Percentiles rank a stretch among this genome's conserved stretches.
Evolutionary conservation across 2,113 vertebrate genomes (phyloP).

Genomic region (Pelvicachromis taeniatus): DNA sequence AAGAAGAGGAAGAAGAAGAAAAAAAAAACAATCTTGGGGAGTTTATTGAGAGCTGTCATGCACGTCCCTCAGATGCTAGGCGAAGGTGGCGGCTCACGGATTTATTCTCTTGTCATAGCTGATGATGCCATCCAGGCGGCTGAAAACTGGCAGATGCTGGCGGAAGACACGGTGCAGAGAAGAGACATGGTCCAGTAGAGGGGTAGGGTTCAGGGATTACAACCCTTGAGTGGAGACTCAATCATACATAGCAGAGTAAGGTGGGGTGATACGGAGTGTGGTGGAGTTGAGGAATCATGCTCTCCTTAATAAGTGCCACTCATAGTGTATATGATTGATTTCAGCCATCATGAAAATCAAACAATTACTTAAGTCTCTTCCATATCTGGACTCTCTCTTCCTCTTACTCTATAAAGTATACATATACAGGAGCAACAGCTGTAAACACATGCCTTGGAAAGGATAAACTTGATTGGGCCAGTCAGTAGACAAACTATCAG

Average conservation of each 20-base stretch:
- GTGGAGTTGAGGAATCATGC: neutral
- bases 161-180: slow-evolving; percentile 12
- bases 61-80: slow-evolving; percentile 39
- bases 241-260: slow-evolving; percentile 48
- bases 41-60: slow-evolving; percentile 72
- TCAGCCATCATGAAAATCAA: slow-evolving; percentile 14
- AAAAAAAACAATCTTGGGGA: slow-evolving; percentile 56
- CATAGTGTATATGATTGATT: slow-evolving; percentile 53
- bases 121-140: slow-evolving; percentile 57
- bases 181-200: slow-evolving; percentile 29
- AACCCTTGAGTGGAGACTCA: slow-evolving; percentile 54
- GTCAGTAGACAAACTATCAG: slow-evolving; percentile 24
- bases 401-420: neutral
- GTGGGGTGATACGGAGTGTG: slow-evolving; percentile 17
- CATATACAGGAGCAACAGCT: neutral
- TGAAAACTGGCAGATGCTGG: slow-evolving; percentile 39
- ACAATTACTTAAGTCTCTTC: slow-evolving; percentile 35
- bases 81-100: slow-evolving; percentile 29
- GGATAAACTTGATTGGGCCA: slow-evolving; percentile 13
- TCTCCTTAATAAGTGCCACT: slow-evolving; percentile 37
- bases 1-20: neutral
- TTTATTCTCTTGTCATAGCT: slow-evolving; percentile 71
- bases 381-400: slow-evolving; percentile 9
- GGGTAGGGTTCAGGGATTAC: slow-evolving; percentile 66
- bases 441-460: slow-evolving; percentile 29